Evolutionary conservation across 2,113 vertebrate species (phyloP).

Genomic region (Corapipo altera): DNA sequence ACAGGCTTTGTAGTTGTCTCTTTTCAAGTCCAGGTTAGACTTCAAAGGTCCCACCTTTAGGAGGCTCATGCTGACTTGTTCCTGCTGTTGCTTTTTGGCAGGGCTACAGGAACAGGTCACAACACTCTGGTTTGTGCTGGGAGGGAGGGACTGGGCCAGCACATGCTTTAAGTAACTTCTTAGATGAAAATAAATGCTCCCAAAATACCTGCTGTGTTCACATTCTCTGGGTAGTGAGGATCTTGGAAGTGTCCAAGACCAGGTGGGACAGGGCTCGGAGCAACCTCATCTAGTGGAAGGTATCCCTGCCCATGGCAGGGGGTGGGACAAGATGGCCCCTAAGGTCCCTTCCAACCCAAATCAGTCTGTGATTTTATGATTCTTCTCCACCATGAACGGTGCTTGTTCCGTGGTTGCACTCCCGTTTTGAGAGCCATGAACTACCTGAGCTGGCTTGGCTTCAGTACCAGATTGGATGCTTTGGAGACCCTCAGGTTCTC

Average conservation of each 20-base stretch:
- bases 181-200: neutral
- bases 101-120: neutral
- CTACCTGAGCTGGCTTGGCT: neutral
- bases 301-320: neutral
- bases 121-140: neutral
- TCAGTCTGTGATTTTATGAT: neutral
- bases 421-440: neutral
- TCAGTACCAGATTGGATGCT: neutral
- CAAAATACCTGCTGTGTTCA: neutral
- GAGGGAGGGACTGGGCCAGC: neutral
- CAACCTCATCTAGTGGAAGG: neutral
- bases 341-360: neutral
- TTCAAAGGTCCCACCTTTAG: constrained; percentile 26
- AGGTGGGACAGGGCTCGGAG: neutral
- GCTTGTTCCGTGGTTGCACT: neutral
- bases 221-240: neutral
- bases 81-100: neutral
- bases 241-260: neutral
- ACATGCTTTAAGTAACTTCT: neutral
- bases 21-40: neutral
- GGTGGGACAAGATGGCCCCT: neutral
- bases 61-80: neutral
- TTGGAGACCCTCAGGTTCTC: neutral
- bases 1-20: constrained; percentile 1
- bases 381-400: neutral